These are phyloP conservation scores for Trochalopteron elliotii DNA, from an alignment of 2,113 vertebrate species.

Conservation along the genomic window DNA sequence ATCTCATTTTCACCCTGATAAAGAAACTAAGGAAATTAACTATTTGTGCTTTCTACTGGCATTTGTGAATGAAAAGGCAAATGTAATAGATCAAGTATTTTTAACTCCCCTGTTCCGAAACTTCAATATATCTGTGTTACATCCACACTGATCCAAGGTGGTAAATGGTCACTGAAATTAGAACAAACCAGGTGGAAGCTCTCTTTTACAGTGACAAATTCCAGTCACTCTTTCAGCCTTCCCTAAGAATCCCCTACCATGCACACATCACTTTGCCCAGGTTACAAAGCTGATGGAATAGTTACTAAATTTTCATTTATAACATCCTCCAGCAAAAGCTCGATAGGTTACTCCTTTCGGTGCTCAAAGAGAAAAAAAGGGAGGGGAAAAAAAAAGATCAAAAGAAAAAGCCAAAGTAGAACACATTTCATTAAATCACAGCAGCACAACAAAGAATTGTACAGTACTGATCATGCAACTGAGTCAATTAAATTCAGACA, in stretches of 20 bases:
- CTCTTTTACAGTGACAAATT: neutral
- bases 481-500: neutral
- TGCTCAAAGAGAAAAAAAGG: conserved; percentile 78
- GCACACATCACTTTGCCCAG: conserved; percentile 94
- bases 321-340: conserved; percentile 99
- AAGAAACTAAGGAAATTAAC: neutral
- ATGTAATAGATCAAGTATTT: neutral
- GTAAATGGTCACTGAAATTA: neutral
- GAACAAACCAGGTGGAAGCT: neutral
- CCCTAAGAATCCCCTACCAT: conserved; percentile 3
- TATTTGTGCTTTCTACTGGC: neutral
- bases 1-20: neutral
- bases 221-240: neutral
- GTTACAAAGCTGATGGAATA: conserved; percentile 95
- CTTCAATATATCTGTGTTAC: neutral
- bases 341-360: conserved; percentile 99
- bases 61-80: neutral
- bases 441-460: neutral
- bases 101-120: neutral
- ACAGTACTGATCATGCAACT: neutral
- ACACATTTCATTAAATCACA: conserved; percentile 1
- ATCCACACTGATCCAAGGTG: neutral
- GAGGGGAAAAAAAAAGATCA: neutral
- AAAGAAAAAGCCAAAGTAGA: conserved; percentile 61
- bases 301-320: conserved; percentile 99